Conservation (phyloP, 2,888 invertebrate genomes). For the Acleris cristana region DNA sequence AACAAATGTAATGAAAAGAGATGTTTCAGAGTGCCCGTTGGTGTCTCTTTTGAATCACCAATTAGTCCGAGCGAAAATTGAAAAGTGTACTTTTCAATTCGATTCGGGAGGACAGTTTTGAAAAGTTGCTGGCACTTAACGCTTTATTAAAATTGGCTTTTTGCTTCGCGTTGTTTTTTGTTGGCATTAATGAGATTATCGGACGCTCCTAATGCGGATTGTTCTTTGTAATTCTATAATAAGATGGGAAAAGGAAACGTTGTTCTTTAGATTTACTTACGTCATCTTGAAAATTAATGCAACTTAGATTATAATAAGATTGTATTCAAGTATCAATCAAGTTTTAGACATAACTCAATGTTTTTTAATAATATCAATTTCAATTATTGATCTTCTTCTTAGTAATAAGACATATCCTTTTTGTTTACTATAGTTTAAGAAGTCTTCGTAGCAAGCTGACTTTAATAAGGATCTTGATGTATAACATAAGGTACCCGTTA, state of each 20-base stretch:
- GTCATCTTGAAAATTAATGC: constrained; percentile 2
- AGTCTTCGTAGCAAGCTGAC: no score
- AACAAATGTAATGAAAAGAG: constrained; percentile 40
- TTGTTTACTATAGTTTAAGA: no score
- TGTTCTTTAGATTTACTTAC: constrained; percentile 12
- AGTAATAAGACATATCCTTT: no score
- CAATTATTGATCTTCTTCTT: no score
- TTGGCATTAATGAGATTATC: constrained; percentile 50
- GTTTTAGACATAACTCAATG: no score
- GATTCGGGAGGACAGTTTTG: constrained; percentile 44
- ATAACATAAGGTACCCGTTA: no score
- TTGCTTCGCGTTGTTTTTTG: constrained; percentile 41
- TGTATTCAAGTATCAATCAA: neutral
- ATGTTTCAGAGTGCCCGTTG: constrained; percentile 36
- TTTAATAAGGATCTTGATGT: no score
- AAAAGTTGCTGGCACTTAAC: constrained; percentile 48
- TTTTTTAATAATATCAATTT: no score
- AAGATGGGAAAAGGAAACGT: constrained; percentile 22
- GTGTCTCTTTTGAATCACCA: constrained; percentile 46
- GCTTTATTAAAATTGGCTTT: constrained; percentile 60
- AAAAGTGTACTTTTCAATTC: constrained; percentile 60
- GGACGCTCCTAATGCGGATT: constrained; percentile 38
- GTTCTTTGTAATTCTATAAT: constrained; percentile 25
- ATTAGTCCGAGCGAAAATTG: constrained; percentile 52
- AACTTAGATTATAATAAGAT: neutral